Conservation (phyloP, 2,113 vertebrate species). For the Calyptomena viridis region DNA sequence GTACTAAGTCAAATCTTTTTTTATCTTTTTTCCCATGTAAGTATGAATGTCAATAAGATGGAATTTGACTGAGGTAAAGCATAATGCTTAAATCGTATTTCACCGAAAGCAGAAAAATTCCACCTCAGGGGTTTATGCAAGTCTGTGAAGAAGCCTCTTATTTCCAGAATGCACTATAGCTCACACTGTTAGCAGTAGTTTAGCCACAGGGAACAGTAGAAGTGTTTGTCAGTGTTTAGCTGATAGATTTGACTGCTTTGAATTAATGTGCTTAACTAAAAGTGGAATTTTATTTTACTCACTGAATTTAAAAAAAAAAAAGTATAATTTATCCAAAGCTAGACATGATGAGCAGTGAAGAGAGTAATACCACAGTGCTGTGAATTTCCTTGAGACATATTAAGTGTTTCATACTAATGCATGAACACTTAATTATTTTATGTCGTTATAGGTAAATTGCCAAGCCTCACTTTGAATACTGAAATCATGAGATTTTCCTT, state of each 20-base stretch:
- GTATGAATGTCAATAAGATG: not conserved
- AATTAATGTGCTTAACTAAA: not conserved
- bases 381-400: not conserved
- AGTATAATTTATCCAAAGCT: not conserved
- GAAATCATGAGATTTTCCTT: not conserved
- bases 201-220: not conserved
- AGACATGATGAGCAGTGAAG: not conserved
- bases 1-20: not conserved
- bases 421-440: not conserved
- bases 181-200: not conserved
- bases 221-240: not conserved
- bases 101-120: not conserved
- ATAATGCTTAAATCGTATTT: not conserved
- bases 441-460: not conserved
- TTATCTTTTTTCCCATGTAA: not conserved
- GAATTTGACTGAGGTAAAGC: not conserved
- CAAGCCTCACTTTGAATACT: not conserved
- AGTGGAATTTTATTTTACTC: not conserved
- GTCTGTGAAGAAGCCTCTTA: not conserved
- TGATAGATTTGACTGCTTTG: conserved; percentile 24
- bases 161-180: not conserved
- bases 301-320: not conserved
- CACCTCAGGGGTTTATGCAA: not conserved
- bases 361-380: not conserved
- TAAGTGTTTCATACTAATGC: not conserved